Base-by-base conservation (phyloP, 2,113 vertebrate species). In the Scalopus aquaticus region DNA sequence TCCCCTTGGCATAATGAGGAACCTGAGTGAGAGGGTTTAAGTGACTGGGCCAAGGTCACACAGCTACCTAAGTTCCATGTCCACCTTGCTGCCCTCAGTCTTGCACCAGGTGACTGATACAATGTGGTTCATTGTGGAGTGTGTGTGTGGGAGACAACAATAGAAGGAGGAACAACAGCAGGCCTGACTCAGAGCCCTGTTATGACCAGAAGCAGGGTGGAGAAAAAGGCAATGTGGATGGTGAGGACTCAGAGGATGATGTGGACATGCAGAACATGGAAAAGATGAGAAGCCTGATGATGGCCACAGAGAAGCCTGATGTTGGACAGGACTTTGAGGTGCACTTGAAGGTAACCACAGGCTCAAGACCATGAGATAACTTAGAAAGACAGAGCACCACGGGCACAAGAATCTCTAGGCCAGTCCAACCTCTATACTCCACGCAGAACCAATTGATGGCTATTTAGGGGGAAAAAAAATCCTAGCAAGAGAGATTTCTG, bases 351-450 rank as follows among this genome's bases (percentile, higher is more conserved):
- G 98, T 64, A 97, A 98, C 11, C 99, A 77, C 98, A 99, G 93
- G 99, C 99, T 74, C 99, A 99, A 93, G 99, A 99, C 94, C 99
- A 99, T 88, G 99, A 98, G 99, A 98, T 99, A 98, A 99, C 99
- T 93, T 99, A 97, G 5, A 9, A 28, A 6, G 24, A 60, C 0
- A 22, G 0, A 0, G 28, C 17, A 16, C 1, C 0, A 22, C 22
- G 51, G 69, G 15, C 15, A 56, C 5, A 30, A 24, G 35, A n/a
- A 62, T 54, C 58, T 64, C 28, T 28, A 13, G 13, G 19, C 3
- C 39, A 84, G 32, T 11, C 10, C 22, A 35, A 20, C 1, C 37
- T 20, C 8, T 51, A 28, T 7, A 51, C 6, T 37, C 26, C 0
- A 5, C 54, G 13, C 9, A 74, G 70, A 90, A 24, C 2, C 11